Base-by-base conservation (phyloP, 2,888 invertebrate genomes). In the Athripsodes cinereus region DNA sequence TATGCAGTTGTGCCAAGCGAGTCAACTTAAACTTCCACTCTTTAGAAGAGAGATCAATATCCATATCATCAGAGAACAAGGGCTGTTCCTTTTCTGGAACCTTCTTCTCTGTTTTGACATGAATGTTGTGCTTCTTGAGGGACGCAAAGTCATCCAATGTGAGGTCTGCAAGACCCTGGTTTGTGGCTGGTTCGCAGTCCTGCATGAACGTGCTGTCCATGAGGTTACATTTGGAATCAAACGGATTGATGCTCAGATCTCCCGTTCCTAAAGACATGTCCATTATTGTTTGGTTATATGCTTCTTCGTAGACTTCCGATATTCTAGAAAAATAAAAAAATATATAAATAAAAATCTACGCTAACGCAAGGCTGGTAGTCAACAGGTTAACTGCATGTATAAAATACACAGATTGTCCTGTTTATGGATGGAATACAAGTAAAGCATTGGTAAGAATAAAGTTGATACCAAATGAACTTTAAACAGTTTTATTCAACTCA, bases 211-310 rank as follows among this genome's bases (percentile, higher is more conserved):
- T 63, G 46, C 63, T 63, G 50, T 63, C 63, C 63, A 78, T 76
- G 0, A 79, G 78, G 52, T 73, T 70, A 21, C 78, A 78, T 0
- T 70, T 69, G 1, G 70, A 58, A 63, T 78, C 79, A 52, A 79
- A 79, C 0, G 79, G 78, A 52, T 79, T 79, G 0, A 78, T 67
- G 0, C 71, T 72, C 63, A 76, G 74, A 46, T 79, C 77, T 0
- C 75, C 77, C 0, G 76, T 75, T 49, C 68, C 69, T 69, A 78
- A 75, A 0, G 77, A 77, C 79, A 79, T 79, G 64, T 79, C 79
- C 66, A 78, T 75, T 19, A 79, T 77, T 0, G 79, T 79, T 64
- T 79, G 78, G 66, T 79, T 78, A 35, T 59, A 55, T 2, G 52
- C 50, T 31, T 61, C 61, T 60, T 63, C 63, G 35, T 61, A 57